Evolutionary conservation across 2,797 vertebrate genomes (phyloP), one percentile per base, ranked within the genome.

Genomic region (Helicolenus hilgendorfi): DNA sequence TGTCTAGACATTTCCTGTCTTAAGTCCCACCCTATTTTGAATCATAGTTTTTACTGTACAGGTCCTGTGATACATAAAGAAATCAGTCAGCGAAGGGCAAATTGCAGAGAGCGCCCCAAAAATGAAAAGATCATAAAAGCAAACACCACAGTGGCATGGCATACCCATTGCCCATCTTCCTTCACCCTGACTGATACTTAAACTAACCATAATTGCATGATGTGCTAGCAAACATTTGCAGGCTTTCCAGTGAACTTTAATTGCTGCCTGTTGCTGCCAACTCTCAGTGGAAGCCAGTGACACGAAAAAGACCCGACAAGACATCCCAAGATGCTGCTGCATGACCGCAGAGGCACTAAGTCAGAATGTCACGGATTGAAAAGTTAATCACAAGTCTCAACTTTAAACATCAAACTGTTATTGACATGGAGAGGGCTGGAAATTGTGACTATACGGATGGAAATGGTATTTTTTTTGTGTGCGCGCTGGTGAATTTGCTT

Each of bases 141-240:
- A 64, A 88, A 88, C 90, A 72, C 75, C 75, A 76, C 86, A 84
- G 72, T 79, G 85, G 89, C 78, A 86, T 27, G 13, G 26, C 27
- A 73, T 86, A 79, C 93, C 36, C 55, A 55, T 55, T 70, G 76
- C 84, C 86, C 90, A 93, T 89, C 88, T 87, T 87, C 85, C 87
- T 77, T 89, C 81, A 78, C 79, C 79, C 79, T 89, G 93, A 88
- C 89, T 94, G 93, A 94, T 94, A 92, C 83, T 94, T 92, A 95
- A 94, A 85, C 81, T 78, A 62, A 93, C 95, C 96, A 96, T 95
- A 95, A 96, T 96, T 96, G 92, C 91, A 94, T 84, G 92, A 97
- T 95, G 85, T 94, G 95, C 88, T 86, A 60, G 86, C 92, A 92
- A 91, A 93, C 91, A 92, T 95, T 94, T 93, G 88, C 83, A 91